Evolutionary conservation across 2,113 vertebrate genomes (phyloP).

Genomic region (Helogale parvula): DNA sequence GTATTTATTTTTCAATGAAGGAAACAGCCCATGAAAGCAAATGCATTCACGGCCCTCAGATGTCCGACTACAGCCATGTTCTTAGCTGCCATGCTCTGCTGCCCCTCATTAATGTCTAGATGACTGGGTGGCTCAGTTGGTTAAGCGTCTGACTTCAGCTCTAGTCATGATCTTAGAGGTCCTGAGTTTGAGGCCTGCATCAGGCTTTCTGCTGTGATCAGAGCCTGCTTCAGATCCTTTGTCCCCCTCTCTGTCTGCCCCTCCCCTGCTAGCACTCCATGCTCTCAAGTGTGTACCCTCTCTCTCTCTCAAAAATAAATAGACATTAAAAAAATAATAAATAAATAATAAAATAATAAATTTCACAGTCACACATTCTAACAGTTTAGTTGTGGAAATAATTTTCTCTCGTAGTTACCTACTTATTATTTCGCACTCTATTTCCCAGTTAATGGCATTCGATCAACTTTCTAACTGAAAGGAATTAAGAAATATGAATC

Average conservation of each 20-base stretch:
- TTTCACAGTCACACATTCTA: not conserved
- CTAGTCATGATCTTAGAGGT: no score
- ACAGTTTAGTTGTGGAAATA: not conserved
- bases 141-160: no score
- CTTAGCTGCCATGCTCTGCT: not conserved
- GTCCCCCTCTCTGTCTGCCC: no score
- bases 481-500: not conserved
- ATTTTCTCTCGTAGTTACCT: not conserved
- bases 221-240: no score
- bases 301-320: no score
- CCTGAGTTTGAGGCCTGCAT: no score
- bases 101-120: not conserved
- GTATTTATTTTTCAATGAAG: not conserved
- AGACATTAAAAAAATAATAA: no score
- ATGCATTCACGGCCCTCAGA: not conserved
- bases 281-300: no score
- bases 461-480: not conserved
- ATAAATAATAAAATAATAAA: no score
- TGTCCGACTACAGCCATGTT: not conserved
- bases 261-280: no score
- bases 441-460: not conserved
- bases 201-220: no score
- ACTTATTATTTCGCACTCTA: not conserved
- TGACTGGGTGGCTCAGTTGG: no score
- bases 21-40: not conserved